phyloP scores from a whole-genome alignment of 92 coral and sea anemone species.

The Hydrozoanthus gracilis region DNA sequence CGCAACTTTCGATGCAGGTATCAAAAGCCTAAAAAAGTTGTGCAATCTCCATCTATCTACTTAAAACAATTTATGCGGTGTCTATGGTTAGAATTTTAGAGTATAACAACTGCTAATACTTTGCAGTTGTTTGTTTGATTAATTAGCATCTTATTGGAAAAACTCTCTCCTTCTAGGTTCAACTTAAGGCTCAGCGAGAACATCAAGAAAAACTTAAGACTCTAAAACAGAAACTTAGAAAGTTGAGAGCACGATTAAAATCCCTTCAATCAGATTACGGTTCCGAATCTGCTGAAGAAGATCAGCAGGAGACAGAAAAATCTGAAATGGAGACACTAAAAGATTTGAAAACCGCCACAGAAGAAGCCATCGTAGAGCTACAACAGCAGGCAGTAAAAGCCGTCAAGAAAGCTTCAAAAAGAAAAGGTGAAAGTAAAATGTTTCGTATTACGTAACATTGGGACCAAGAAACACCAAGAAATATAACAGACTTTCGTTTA shows the following conservation, averaged over 20 bases:
- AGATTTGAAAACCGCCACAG: conserved; percentile 83
- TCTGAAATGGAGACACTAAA: conserved; percentile 84
- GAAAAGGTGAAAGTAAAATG: conserved; percentile 61
- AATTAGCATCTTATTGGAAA: background rate
- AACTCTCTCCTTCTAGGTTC: conserved; percentile 63
- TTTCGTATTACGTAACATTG: no score
- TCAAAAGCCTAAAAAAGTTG: background rate
- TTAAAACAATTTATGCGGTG: no score
- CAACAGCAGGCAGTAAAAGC: conserved; percentile 70
- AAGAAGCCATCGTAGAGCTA: conserved; percentile 81
- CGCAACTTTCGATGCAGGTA: conserved; percentile 68
- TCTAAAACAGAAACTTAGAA: conserved; percentile 81
- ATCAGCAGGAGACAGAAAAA: conserved; percentile 71
- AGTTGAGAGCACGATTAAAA: conserved; percentile 71
- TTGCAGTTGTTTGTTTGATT: background rate
- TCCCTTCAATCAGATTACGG: conserved; percentile 74
- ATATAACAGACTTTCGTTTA: no score
- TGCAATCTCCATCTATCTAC: background rate
- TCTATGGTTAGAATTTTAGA: no score
- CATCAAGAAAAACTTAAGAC: conserved; percentile 78
- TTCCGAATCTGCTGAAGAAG: conserved; percentile 47
- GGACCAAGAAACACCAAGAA: no score
- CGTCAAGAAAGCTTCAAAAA: conserved; percentile 52
- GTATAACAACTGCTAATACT: no score
- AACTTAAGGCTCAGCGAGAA: conserved; percentile 76